Evolutionary conservation across 2,113 vertebrate species (phyloP).

Genomic region (Rhinolophus sinicus): DNA sequence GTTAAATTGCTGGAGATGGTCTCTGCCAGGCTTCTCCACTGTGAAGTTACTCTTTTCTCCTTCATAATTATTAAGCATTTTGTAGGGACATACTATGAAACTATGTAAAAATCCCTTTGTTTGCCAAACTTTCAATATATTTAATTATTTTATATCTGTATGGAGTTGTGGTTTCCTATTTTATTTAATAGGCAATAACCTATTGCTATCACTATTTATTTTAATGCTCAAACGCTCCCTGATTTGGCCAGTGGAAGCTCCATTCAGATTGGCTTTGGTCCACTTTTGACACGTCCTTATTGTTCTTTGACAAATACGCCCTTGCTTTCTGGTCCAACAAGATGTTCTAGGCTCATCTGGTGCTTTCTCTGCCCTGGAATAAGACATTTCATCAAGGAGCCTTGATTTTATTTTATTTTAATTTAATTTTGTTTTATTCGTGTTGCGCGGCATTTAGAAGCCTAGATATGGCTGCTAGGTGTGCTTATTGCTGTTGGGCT

Average conservation of each 20-base stretch:
- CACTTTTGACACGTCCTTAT: not conserved
- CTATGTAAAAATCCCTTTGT: constrained; percentile 1
- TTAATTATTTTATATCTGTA: not conserved
- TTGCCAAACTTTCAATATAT: not conserved
- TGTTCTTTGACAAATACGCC: not conserved
- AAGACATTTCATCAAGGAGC: not conserved
- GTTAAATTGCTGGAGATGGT: not conserved
- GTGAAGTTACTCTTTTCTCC: not conserved
- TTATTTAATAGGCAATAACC: not conserved
- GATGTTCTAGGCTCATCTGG: not conserved
- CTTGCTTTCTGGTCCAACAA: not conserved
- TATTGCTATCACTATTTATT: not conserved
- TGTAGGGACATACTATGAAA: not conserved
- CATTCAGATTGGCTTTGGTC: not conserved
- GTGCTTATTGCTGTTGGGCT: not conserved
- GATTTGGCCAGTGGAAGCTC: not conserved
- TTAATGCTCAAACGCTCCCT: not conserved
- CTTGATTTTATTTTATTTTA: not conserved
- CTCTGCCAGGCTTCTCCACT: not conserved
- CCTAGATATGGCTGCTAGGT: not conserved
- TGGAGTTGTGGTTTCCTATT: not conserved
- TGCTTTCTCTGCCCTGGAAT: not conserved
- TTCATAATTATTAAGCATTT: not conserved
- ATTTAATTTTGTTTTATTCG: not conserved
- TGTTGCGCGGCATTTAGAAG: not conserved